phyloP scores from a whole-genome alignment of 2,113 vertebrate species.

The Oncorhynchus nerka region DNA sequence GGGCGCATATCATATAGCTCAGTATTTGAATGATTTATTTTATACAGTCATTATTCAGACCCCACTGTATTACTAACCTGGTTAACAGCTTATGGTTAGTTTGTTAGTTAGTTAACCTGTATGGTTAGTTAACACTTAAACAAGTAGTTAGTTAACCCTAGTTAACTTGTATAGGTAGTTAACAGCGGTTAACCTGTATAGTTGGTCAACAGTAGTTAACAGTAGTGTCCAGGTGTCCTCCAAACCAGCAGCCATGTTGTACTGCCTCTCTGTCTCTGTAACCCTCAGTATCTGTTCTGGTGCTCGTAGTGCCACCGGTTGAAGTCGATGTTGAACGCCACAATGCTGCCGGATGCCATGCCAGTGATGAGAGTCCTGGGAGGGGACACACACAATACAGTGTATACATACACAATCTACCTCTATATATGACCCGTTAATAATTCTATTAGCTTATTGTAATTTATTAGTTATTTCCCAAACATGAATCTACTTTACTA shows the following conservation, averaged over 20 bases:
- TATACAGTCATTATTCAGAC: no score
- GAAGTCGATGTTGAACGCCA: conserved; percentile 99
- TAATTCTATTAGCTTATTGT: not conserved
- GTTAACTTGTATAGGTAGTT: no score
- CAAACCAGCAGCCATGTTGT: no score
- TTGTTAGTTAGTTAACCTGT: conserved; percentile 11
- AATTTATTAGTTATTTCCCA: not conserved
- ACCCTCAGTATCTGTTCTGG: conserved; percentile 91
- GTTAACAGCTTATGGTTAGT: not conserved
- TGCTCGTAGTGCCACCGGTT: conserved; percentile 98
- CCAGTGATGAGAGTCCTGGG: conserved; percentile 94
- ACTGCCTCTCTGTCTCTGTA: not conserved
- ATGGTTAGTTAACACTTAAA: conserved; percentile 1
- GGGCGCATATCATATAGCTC: no score
- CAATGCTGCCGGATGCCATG: conserved; percentile 98
- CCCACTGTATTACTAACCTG: no score
- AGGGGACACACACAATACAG: not conserved
- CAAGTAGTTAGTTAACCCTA: no score
- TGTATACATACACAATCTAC: not conserved
- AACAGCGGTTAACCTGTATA: no score
- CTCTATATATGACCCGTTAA: not conserved
- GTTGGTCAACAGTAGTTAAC: no score
- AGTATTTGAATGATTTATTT: no score
- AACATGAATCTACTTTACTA: not conserved
- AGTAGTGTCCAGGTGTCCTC: not conserved